A percentile compares a stretch with the other conserved stretches of the same genome.
phyloP scores from a whole-genome alignment of 2,888 invertebrate genomes.

The Drosophila hamatofila region DNA sequence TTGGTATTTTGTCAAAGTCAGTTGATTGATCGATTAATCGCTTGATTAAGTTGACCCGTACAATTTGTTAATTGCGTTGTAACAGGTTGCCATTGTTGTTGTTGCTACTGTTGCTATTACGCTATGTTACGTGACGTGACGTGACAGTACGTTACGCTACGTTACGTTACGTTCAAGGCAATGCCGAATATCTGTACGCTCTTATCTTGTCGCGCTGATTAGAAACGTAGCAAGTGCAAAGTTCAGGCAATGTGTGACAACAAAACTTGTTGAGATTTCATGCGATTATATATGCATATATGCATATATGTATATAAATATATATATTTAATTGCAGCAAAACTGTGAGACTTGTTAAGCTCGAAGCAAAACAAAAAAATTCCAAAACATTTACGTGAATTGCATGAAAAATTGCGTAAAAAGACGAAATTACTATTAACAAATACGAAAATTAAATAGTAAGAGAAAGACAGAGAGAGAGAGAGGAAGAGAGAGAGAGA shows the following conservation, averaged over 20 bases:
- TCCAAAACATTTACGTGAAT: conserved; percentile 61
- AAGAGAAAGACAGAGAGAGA: background rate
- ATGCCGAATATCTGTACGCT: conserved; percentile 30
- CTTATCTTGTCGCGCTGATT: conserved; percentile 43
- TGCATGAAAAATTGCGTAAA: conserved; percentile 53
- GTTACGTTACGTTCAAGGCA: conserved; percentile 23
- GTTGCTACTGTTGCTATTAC: conserved; percentile 7
- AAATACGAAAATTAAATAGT: background rate
- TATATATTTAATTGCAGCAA: conserved; percentile 31
- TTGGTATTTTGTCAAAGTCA: conserved; percentile 54
- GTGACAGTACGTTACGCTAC: background rate
- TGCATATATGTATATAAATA: background rate
- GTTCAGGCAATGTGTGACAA: conserved; percentile 21
- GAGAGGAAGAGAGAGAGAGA: background rate
- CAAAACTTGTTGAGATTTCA: conserved; percentile 4
- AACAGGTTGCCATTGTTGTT: conserved; percentile 22
- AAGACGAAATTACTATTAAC: background rate
- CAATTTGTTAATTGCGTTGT: conserved; percentile 63
- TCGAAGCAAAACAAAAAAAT: conserved; percentile 15
- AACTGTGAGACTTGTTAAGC: conserved; percentile 22
- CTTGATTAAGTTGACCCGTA: conserved; percentile 63
- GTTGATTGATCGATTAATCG: conserved; percentile 72
- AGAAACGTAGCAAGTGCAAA: conserved; percentile 36
- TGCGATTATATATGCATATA: background rate
- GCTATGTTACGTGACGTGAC: background rate